A percentile compares a stretch with the other conserved stretches of the same genome.
Evolutionary conservation across 2,113 vertebrate genomes (phyloP).

Genomic region (Dicentrarchus labrax): DNA sequence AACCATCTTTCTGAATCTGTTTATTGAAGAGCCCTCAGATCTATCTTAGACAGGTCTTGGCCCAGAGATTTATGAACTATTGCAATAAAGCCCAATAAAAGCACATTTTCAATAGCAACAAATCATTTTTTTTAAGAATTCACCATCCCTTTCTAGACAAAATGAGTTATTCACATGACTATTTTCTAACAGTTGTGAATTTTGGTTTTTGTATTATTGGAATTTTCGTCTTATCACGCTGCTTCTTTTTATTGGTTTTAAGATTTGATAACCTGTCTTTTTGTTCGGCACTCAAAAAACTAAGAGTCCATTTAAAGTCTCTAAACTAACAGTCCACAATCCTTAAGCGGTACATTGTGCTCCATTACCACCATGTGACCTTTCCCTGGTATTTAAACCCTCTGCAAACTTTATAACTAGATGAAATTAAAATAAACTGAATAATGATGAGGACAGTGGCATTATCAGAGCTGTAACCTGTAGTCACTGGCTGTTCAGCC

Average conservation of each 20-base stretch:
- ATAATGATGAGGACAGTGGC: conserved; percentile 47
- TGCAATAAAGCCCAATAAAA: too few species aligned
- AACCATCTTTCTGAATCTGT: too few species aligned
- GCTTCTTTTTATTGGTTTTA: conserved; percentile 4
- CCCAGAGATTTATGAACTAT: too few species aligned
- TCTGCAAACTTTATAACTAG: conserved; percentile 50
- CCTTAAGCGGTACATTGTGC: not conserved
- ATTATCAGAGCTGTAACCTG: conserved; percentile 50
- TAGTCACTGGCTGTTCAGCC: not conserved
- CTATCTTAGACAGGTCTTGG: too few species aligned
- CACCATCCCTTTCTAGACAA: not conserved
- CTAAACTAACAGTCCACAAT: conserved; percentile 1
- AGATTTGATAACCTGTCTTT: not conserved
- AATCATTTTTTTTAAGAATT: too few species aligned
- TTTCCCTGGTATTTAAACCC: conserved; percentile 63
- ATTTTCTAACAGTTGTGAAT: not conserved
- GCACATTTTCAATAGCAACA: too few species aligned
- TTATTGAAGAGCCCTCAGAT: too few species aligned
- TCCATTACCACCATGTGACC: conserved; percentile 52
- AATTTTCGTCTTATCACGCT: not conserved
- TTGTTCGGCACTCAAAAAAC: not conserved
- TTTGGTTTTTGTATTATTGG: not conserved
- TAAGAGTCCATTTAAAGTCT: conserved; percentile 19
- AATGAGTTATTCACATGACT: not conserved
- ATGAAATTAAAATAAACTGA: conserved; percentile 52